Base-by-base conservation (phyloP, 2,888 invertebrate species). In the Meliscaeva auricollis region DNA sequence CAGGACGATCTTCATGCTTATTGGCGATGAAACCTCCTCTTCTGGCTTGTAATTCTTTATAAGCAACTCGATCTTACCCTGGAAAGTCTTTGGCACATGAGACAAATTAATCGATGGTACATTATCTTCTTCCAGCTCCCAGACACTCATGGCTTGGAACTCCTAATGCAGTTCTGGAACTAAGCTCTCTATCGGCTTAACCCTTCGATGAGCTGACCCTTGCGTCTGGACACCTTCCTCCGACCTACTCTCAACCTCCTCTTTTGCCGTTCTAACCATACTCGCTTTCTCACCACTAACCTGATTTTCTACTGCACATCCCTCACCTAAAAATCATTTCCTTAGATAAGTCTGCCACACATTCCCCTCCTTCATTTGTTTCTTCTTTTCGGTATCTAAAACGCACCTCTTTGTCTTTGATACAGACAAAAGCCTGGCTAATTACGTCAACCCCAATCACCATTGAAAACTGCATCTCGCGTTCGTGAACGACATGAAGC, bases 401-500 rank as follows among this genome's bases (percentile, higher is more conserved):
- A 11, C 50, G 20, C 13, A 62, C 56, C 0, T 72, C 64, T 6
- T 72, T 13, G 11, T 35, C 64, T 9, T 69, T 41, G 9, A 54
- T 76, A 11, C 15, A 8, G 17, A 68, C 44, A 17, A 15, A 13
- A 8, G 64, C n/a, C n/a, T n/a, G 66, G 11, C 48, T 54, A 46
- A 79, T 64, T 8, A 79, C 41, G 22, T 79, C 73, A 2, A 17
- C 30, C 0, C 79, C 58, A 13, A 79, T 7, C 5, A 73, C 13
- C 30, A 73, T 30, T 8, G 52, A 41, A n/a, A 79, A 79, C 35
- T 52, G 13, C 48, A 74, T 66, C 7, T 77, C 66, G 38, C 76
- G 50, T 82, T 75, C 64, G 20, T 50, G 68, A 41, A 75, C 64
- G 3, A 75, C 70, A 70, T 81, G 75, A 11, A 75, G 13, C 9